Conservation (phyloP, 2,888 invertebrate genomes). For the Chirona hameri region DNA sequence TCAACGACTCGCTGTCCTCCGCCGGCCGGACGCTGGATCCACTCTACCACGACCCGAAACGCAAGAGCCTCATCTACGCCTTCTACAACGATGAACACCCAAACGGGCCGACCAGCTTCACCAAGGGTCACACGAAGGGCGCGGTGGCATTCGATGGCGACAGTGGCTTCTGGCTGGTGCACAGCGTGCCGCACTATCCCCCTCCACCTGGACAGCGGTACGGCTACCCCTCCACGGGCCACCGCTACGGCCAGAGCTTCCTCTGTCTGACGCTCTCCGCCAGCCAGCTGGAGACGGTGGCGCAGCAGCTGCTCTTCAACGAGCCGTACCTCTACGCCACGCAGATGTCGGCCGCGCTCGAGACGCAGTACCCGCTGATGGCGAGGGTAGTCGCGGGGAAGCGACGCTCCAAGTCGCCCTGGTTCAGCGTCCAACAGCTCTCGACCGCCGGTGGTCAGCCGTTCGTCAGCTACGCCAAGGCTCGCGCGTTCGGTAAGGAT, state of each 20-base stretch:
- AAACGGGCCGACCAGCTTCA: slow-evolving; percentile 54
- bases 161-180: slow-evolving; percentile 83
- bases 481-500: slow-evolving; percentile 71
- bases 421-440: slow-evolving; percentile 60
- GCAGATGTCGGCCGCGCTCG: slow-evolving; percentile 59
- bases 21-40: background rate
- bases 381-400: slow-evolving; percentile 42
- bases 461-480: slow-evolving; percentile 81
- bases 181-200: slow-evolving; percentile 88
- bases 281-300: slow-evolving; percentile 60
- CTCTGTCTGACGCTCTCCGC: slow-evolving; percentile 75
- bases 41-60: background rate
- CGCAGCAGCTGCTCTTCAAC: slow-evolving; percentile 69
- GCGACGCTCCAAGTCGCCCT: slow-evolving; percentile 53
- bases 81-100: slow-evolving; percentile 88
- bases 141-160: slow-evolving; percentile 66
- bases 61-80: slow-evolving; percentile 49
- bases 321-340: slow-evolving; percentile 69
- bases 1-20: background rate
- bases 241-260: slow-evolving; percentile 77
- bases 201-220: slow-evolving; percentile 48
- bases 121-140: slow-evolving; percentile 87
- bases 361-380: slow-evolving; percentile 56
- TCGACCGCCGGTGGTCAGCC: slow-evolving; percentile 56
- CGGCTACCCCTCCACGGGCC: slow-evolving; percentile 55